Evolutionary conservation across 2,113 vertebrate species (phyloP).

Genomic region (Pantherophis guttatus): DNA sequence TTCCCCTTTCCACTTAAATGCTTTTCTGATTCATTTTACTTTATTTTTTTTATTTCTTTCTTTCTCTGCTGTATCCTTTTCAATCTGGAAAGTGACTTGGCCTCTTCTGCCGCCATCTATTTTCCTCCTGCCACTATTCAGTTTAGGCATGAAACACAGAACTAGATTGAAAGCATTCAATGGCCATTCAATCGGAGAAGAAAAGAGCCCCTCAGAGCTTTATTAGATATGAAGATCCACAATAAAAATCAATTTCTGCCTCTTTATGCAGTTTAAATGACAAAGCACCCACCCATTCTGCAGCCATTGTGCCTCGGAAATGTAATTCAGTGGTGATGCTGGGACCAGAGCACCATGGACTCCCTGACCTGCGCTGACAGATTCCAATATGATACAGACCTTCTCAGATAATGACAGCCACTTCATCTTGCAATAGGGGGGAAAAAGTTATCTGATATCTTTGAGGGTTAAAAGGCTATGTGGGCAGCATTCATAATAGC

Average conservation of each 20-base stretch:
- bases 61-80: conserved; percentile 91
- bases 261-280: conserved; percentile 99
- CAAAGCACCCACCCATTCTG: conserved; percentile 98
- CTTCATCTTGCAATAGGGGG: conserved; percentile 89
- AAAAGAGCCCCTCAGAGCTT: conserved; percentile 99
- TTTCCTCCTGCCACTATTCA: conserved; percentile 84
- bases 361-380: conserved; percentile 92
- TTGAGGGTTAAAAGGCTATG: conserved; percentile 92
- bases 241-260: conserved; percentile 99
- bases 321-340: conserved; percentile 95
- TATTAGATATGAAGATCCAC: conserved; percentile 99
- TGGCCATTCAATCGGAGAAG: conserved; percentile 97
- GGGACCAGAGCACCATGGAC: conserved; percentile 88
- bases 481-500: conserved; percentile 90
- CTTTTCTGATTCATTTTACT: conserved; percentile 77
- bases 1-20: conserved; percentile 76
- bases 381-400: conserved; percentile 99
- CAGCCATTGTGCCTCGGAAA: conserved; percentile 93
- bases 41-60: conserved; percentile 86
- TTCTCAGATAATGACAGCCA: conserved; percentile 97
- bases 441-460: conserved; percentile 98
- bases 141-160: conserved; percentile 99
- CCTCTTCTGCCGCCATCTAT: conserved; percentile 85
- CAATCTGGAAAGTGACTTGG: conserved; percentile 83
- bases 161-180: conserved; percentile 99